These are phyloP conservation scores for Urosaurus nigricauda DNA, from an alignment of 2,797 vertebrate species.

Conservation along the genomic window DNA sequence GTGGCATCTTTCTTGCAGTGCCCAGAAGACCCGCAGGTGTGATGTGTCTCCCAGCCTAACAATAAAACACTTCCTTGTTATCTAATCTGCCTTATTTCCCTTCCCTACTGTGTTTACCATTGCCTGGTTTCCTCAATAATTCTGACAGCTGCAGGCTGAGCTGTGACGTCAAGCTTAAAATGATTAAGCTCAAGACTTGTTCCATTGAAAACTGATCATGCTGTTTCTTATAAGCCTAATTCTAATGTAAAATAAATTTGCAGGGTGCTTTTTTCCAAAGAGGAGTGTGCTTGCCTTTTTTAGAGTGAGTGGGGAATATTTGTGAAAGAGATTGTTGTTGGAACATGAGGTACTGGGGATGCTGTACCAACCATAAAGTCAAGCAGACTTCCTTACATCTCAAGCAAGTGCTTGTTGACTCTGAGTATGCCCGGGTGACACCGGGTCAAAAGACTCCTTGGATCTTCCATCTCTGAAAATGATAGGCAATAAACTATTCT, in stretches of 20 bases:
- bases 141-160: slow-evolving; percentile 73
- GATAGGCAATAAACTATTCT: background rate
- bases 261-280: background rate
- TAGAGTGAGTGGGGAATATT: background rate
- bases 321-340: background rate
- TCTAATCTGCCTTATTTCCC: slow-evolving; percentile 69
- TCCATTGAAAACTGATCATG: slow-evolving; percentile 14
- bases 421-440: background rate
- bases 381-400: background rate
- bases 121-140: slow-evolving; percentile 71
- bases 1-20: background rate
- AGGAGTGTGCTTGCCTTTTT: background rate
- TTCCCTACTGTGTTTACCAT: background rate
- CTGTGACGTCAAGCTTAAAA: slow-evolving; percentile 52
- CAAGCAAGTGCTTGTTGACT: background rate
- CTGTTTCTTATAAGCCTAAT: slow-evolving; percentile 21
- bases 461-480: background rate
- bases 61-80: slow-evolving; percentile 59
- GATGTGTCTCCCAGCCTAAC: slow-evolving; percentile 9
- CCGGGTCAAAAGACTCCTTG: background rate
- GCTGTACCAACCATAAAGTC: background rate
- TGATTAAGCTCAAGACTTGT: slow-evolving; percentile 1
- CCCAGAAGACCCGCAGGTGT: background rate
- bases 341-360: background rate
- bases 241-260: slow-evolving; percentile 6